These are phyloP conservation scores for Anableps anableps DNA, from an alignment of 2,797 vertebrate species.

Conservation along the genomic window DNA sequence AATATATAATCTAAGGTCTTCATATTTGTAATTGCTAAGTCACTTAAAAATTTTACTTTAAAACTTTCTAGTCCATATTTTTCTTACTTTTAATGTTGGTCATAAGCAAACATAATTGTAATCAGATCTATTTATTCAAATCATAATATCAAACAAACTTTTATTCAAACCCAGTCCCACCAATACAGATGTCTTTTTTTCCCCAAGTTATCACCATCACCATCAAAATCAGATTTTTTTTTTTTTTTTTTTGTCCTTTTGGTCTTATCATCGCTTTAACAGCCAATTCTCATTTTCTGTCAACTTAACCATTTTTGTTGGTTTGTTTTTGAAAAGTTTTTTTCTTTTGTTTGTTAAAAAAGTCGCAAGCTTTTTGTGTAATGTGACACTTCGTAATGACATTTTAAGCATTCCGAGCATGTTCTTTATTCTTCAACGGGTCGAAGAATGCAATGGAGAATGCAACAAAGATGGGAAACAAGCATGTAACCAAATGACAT, in stretches of 20 bases:
- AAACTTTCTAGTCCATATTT: background rate
- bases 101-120: background rate
- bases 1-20: background rate
- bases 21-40: background rate
- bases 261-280: slow-evolving; percentile 9
- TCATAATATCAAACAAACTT: background rate
- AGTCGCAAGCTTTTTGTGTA: slow-evolving; percentile 56
- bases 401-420: slow-evolving; percentile 76
- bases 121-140: background rate
- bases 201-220: slow-evolving; percentile 2
- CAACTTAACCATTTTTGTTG: slow-evolving; percentile 9
- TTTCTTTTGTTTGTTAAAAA: slow-evolving; percentile 42
- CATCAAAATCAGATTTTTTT: background rate
- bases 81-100: background rate
- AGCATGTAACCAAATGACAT: slow-evolving; percentile 75
- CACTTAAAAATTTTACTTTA: background rate
- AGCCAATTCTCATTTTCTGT: slow-evolving; percentile 13
- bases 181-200: background rate
- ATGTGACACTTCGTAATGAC: slow-evolving; percentile 61
- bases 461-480: slow-evolving; percentile 63
- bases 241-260: slow-evolving; percentile 5
- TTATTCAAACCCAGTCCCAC: background rate
- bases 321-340: slow-evolving; percentile 35
- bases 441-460: slow-evolving; percentile 74
- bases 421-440: slow-evolving; percentile 70